Percentiles rank a stretch among this genome's conserved stretches.
phyloP scores from a whole-genome alignment of 53 echinoderm and acorn worm species.

The Crossaster papposus region DNA sequence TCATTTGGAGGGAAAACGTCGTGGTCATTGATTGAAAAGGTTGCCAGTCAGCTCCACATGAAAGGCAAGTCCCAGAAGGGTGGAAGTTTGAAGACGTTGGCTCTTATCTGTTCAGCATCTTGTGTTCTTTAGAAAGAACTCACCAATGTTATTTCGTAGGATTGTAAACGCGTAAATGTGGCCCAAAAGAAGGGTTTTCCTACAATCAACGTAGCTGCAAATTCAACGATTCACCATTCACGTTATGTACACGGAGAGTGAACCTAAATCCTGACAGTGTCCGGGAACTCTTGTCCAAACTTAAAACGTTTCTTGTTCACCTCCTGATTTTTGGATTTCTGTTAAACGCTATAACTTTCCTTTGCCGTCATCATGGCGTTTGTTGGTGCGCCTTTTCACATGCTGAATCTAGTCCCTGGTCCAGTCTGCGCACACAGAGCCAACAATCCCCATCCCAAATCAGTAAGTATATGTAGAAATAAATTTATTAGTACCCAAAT shows the following conservation, averaged over 20 bases:
- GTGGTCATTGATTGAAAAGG: not conserved
- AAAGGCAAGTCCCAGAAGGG: not conserved
- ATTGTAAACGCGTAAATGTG: not conserved
- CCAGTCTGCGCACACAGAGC: constrained; percentile 65
- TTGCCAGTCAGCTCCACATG: not conserved
- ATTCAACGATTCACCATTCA: no score
- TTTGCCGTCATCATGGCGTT: not conserved
- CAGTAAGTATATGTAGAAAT: constrained; percentile 51
- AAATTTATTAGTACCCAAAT: not conserved
- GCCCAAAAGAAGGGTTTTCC: not conserved
- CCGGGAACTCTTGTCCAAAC: not conserved
- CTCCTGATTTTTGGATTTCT: not conserved
- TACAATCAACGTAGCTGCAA: no score
- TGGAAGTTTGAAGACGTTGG: not conserved
- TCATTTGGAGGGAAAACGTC: not conserved
- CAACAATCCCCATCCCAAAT: constrained; percentile 74
- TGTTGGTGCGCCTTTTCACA: constrained; percentile 3
- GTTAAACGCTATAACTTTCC: not conserved
- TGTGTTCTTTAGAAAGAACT: not conserved
- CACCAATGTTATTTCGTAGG: no score
- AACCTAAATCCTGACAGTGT: no score
- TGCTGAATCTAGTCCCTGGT: constrained; percentile 68
- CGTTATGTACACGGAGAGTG: no score
- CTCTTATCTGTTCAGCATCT: not conserved
- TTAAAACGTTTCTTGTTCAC: not conserved